Evolutionary conservation across 2,113 vertebrate genomes (phyloP).

Genomic region (Hippocampus mohnikei): DNA sequence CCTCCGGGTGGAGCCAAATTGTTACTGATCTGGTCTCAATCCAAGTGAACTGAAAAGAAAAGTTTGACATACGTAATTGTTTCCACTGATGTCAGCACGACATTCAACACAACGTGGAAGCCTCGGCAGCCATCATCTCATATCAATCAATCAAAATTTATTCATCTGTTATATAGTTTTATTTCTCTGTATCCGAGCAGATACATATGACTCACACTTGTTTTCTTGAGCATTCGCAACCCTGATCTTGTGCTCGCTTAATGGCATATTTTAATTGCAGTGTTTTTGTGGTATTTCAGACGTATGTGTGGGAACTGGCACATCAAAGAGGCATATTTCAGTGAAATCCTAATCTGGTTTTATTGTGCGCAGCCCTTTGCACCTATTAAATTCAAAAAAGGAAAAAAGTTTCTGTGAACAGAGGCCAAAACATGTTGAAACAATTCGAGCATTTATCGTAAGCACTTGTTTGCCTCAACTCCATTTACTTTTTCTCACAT

Average conservation of each 20-base stretch:
- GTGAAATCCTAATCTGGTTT: conserved; percentile 17
- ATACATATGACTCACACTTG: conserved; percentile 11
- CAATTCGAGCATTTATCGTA: conserved; percentile 24
- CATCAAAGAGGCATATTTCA: conserved; percentile 17
- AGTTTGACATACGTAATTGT: not conserved
- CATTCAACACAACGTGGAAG: not conserved
- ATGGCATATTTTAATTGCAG: conserved; percentile 11
- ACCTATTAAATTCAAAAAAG: conserved; percentile 14
- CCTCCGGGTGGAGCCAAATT: conserved; percentile 64
- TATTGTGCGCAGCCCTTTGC: conserved; percentile 19
- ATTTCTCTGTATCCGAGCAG: not conserved
- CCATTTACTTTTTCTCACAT: not conserved
- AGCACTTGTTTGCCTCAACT: conserved; percentile 7
- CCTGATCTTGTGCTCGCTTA: not conserved
- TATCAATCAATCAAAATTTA: not conserved
- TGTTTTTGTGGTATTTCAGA: conserved; percentile 17
- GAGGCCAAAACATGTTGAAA: conserved; percentile 12
- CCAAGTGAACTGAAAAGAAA: not conserved
- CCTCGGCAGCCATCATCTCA: not conserved
- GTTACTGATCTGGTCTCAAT: conserved; percentile 25
- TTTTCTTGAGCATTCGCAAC: conserved; percentile 22
- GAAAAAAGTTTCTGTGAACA: conserved; percentile 13
- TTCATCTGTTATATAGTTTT: not conserved
- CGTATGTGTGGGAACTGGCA: conserved; percentile 10
- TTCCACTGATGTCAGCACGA: not conserved